Base-by-base conservation (phyloP, 1,140 invertebrate genomes). In the Ostrea denselamellosa region DNA sequence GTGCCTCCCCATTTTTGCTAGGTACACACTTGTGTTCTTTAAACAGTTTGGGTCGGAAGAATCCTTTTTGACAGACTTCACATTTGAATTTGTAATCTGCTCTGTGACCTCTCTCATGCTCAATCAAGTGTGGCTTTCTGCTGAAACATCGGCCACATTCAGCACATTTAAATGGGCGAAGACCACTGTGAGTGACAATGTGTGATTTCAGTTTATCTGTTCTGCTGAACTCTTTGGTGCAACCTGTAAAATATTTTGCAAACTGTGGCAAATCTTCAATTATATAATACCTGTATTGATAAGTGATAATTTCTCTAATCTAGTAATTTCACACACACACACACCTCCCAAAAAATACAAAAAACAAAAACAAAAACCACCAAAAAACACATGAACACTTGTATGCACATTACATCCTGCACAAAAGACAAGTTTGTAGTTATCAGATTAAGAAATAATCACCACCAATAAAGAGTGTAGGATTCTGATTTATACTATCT, bases 161-260 rank as follows among this genome's bases (percentile, higher is more conserved):
- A 19, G 91, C 83, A 91, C 96, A 97, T 22, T 94, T 93, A 89
- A 95, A 96, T 10, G 96, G 95, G 90, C 96, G 96, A 17, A 94
- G 88, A 19, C 95, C 95, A 90, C 93, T 95, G 90, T 95, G 94
- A 3, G 94, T 92, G 19, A 95, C 92, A 65, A 95, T 94, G 91
- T 95, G 93, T 8, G 95, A 93, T 88, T 95, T 95, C 56, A 95
- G 90, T 90, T 95, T 95, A 93, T 96, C 96, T 62, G 95, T 94
- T 84, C 96, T 88, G 88, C 95, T 96, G 91, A 97, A 97, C 92
- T 97, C 97, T 92, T 96, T 96, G 89, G 94, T 95, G 91, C 97
- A 97, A 12, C 96, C 96, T 95, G 88, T 3, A 92, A 90, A 71
- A 77, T 12, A 17, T 56, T 56, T 56, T 12, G 54, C 5, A 44